Percentiles rank a stretch among this genome's conserved stretches.
These are phyloP conservation scores for Mystacornis crossleyi DNA, from an alignment of 2,113 vertebrate genomes.

Conservation along the genomic window DNA sequence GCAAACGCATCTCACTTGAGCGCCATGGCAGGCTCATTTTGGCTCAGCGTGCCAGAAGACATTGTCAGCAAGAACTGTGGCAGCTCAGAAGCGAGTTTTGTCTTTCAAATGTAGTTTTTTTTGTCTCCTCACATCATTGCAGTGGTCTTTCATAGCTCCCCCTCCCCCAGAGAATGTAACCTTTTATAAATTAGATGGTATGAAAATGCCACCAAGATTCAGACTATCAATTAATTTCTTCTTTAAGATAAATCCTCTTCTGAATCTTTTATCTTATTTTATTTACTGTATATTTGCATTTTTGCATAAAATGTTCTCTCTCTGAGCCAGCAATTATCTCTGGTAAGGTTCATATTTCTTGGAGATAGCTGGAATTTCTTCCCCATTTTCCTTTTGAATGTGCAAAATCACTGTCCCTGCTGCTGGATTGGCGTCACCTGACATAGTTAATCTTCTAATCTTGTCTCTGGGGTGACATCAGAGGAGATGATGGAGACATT, in stretches of 20 bases:
- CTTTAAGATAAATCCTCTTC: neutral
- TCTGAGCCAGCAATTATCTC: neutral
- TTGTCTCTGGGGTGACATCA: constrained; percentile 59
- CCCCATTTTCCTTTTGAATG: neutral
- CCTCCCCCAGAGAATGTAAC: neutral
- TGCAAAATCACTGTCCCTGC: constrained; percentile 35
- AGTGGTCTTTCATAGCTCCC: neutral
- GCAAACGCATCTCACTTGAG: neutral
- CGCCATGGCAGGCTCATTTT: neutral
- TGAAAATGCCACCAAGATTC: neutral
- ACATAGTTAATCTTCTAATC: constrained; percentile 58
- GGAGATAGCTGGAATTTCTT: neutral
- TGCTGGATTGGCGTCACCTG: neutral
- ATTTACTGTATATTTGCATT: neutral
- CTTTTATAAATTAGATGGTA: neutral
- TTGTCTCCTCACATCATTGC: neutral
- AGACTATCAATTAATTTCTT: neutral
- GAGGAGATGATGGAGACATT: constrained; percentile 5
- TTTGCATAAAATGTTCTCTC: neutral
- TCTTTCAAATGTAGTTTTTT: neutral
- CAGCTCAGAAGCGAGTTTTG: neutral
- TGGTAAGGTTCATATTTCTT: neutral
- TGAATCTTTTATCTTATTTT: constrained; percentile 24
- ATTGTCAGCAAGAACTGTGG: neutral
- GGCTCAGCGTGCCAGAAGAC: neutral